Conservation (phyloP, 2,113 vertebrate genomes). For the Stictonetta naevosa region DNA sequence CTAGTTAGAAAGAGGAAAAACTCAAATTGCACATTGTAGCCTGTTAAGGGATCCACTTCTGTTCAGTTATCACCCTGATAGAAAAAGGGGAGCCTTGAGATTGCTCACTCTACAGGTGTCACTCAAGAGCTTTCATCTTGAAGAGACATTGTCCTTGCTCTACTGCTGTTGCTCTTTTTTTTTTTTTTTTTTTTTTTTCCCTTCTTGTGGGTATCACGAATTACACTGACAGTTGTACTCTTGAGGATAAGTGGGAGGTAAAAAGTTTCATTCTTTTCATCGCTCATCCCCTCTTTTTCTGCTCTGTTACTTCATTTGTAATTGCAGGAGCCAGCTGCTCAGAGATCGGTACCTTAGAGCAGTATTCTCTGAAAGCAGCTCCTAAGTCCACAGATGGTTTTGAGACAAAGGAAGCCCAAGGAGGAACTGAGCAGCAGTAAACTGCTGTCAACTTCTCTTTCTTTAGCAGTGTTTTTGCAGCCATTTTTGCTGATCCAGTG, state of each 20-base stretch:
- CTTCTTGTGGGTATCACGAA: background rate
- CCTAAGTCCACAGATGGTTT: background rate
- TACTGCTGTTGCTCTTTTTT: background rate
- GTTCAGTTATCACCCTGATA: background rate
- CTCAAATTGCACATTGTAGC: background rate
- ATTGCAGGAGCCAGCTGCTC: background rate
- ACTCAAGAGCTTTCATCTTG: background rate
- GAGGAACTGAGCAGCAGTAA: background rate
- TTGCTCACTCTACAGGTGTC: background rate
- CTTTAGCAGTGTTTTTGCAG: background rate
- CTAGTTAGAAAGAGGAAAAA: background rate
- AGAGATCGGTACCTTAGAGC: background rate
- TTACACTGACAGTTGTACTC: background rate
- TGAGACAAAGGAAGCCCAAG: background rate
- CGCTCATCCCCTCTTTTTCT: background rate
- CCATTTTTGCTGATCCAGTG: background rate
- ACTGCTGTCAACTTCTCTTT: background rate
- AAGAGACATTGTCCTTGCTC: background rate
- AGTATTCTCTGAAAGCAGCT: background rate
- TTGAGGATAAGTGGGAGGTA: background rate
- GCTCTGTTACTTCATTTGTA: background rate
- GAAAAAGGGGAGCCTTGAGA: background rate
- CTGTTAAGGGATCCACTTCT: background rate
- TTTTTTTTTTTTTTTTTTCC: no score
- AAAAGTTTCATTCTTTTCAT: background rate